Percentiles rank a stretch among this genome's conserved stretches.
These are phyloP conservation scores for Myxocyprinus asiaticus DNA, from an alignment of 2,113 vertebrate genomes.

Conservation along the genomic window DNA sequence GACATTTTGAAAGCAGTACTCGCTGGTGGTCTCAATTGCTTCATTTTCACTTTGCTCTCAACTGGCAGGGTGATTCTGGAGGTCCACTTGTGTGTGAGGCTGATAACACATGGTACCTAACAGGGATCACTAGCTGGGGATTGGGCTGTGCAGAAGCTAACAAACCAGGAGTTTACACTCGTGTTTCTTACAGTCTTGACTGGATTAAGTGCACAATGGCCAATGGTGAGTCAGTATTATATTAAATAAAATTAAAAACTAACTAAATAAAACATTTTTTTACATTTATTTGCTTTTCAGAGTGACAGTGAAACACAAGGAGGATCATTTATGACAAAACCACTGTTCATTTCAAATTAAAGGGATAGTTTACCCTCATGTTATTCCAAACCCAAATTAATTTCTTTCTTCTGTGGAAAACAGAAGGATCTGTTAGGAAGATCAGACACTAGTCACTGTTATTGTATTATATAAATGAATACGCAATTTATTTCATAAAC, in stretches of 20 bases:
- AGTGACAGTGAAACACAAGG: not conserved
- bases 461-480: too few species aligned
- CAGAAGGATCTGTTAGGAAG: too few species aligned
- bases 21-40: not conserved
- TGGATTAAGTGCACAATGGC: conserved; percentile 66
- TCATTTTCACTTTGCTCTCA: not conserved
- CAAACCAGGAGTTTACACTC: conserved; percentile 75
- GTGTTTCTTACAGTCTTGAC: conserved; percentile 66
- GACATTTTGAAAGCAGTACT: not conserved
- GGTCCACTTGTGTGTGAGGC: conserved; percentile 72
- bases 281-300: too few species aligned
- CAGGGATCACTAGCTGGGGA: conserved; percentile 80
- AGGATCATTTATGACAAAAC: not conserved
- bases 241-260: not conserved
- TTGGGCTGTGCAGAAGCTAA: conserved; percentile 69
- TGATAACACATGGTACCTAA: conserved; percentile 72
- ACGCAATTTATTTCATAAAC: too few species aligned
- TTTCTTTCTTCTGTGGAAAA: too few species aligned
- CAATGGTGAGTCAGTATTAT: not conserved
- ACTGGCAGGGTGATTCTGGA: conserved; percentile 77
- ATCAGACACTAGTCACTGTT: too few species aligned
- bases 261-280: too few species aligned
- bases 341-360: not conserved
- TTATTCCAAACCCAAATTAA: too few species aligned
- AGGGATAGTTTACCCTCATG: too few species aligned